These are phyloP conservation scores for Leucophenga maculata DNA, from an alignment of 2,888 invertebrate genomes.

Conservation along the genomic window DNA sequence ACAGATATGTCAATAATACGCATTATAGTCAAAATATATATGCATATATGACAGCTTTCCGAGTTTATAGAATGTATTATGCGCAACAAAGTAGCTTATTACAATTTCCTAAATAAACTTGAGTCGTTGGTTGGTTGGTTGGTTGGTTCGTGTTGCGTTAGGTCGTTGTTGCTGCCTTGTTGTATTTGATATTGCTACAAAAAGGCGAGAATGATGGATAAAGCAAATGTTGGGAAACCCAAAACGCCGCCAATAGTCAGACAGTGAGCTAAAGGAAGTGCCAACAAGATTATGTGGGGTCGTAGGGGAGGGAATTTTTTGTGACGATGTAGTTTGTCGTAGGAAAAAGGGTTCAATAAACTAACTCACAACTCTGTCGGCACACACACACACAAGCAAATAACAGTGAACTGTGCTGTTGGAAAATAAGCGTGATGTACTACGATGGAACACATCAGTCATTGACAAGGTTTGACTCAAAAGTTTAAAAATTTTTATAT, in stretches of 20 bases:
- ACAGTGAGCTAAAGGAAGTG: neutral
- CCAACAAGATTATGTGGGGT: neutral
- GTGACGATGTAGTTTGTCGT: too few species aligned
- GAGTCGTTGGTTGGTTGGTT: neutral
- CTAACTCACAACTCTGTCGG: neutral
- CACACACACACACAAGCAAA: neutral
- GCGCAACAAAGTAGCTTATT: slow-evolving; percentile 50
- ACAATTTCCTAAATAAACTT: slow-evolving; percentile 58
- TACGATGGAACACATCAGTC: too few species aligned
- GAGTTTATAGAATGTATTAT: slow-evolving; percentile 21
- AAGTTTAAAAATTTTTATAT: too few species aligned
- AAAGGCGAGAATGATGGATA: slow-evolving; percentile 45
- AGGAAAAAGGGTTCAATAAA: too few species aligned
- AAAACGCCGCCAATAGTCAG: neutral
- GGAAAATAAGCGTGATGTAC: too few species aligned
- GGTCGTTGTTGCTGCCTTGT: neutral
- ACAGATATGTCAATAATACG: neutral
- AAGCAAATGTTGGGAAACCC: slow-evolving; percentile 6
- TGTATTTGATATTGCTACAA: slow-evolving; percentile 38
- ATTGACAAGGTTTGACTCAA: too few species aligned
- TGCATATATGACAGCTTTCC: neutral
- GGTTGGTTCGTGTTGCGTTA: neutral
- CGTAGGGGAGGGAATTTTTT: too few species aligned
- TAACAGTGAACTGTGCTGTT: neutral
- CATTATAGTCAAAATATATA: neutral